A percentile compares a stretch with the other conserved stretches of the same genome.
Evolutionary conservation across 1,140 invertebrate species (phyloP).

Genomic region (Holcopasites calliopsidis): DNA sequence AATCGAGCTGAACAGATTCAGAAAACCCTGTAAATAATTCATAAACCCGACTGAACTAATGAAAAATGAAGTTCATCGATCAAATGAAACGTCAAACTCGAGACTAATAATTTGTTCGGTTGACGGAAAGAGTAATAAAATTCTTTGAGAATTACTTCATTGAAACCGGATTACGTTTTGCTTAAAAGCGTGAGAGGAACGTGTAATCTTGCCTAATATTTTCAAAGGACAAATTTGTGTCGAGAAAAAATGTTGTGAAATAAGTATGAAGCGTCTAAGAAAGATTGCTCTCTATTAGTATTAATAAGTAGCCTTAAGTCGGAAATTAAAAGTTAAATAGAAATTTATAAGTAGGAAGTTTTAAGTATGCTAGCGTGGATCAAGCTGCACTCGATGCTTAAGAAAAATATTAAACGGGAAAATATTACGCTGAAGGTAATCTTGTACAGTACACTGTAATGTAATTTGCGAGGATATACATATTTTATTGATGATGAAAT

Average conservation of each 20-base stretch:
- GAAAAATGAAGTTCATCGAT: background rate
- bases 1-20: too few species aligned
- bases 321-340: conserved; percentile 18
- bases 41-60: background rate
- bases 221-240: background rate
- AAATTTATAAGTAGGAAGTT: conserved; percentile 30
- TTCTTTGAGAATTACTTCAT: background rate
- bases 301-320: background rate
- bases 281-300: background rate
- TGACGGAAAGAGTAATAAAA: background rate
- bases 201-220: background rate
- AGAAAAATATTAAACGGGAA: conserved; percentile 19
- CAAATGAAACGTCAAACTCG: background rate
- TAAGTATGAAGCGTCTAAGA: background rate
- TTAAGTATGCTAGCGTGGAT: conserved; percentile 15
- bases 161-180: too few species aligned
- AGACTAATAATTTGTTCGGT: background rate
- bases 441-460: conserved; percentile 30
- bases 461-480: conserved; percentile 3
- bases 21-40: too few species aligned
- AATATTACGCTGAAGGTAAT: conserved; percentile 32
- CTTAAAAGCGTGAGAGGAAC: too few species aligned
- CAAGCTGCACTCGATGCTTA: conserved; percentile 5
- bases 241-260: background rate
- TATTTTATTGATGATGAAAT: background rate